Base-by-base conservation (phyloP, 2,888 invertebrate genomes). In the Leptopterna dolabrata region DNA sequence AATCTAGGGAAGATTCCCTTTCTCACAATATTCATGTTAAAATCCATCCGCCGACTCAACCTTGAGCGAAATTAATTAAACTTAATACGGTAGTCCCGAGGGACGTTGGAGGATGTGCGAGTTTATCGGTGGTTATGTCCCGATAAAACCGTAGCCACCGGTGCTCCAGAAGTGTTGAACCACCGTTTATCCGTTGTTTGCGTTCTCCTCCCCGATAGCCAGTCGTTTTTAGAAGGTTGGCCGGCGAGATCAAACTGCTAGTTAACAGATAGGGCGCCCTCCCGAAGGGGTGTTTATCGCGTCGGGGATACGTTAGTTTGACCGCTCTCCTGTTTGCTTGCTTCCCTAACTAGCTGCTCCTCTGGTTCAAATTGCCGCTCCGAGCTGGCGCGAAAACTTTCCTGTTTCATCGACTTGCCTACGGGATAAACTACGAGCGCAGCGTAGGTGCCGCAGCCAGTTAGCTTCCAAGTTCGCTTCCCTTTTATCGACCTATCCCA, bases 251-350 rank as follows among this genome's bases (percentile, higher is more conserved):
- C 73, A 73, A 73, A 73, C 30, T 73, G 19, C 73, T 30, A 30
- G 73, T 73, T 36, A 30, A 9, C 73, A 73, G 73, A 73, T 41
- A 41, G 36, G 73, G 36, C 29, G 29, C 29, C 73, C 73, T 7
- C 9, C 13, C 16, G 16, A 73, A 41, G 41, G 73, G 73, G 73
- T 73, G 73, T 73, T 73, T 73, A 73, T 73, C 73, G 73, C 36
- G 73, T 73, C 73, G 36, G 73, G 73, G 41, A 73, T 36, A 73
- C 73, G 73, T 73, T 73, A 73, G 73, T 73, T 73, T 73, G 73
- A 73, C 73, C 73, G 73, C 36, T 73, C 73, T 73, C 41, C 73
- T 73, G 73, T 73, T 73, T 73, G 73, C 36, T 19, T 1, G 16
- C 19, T 19, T 29, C 73, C 73, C 63, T 63, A 73, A 73, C 73